Percentiles rank a stretch among this genome's conserved stretches.
phyloP scores from a whole-genome alignment of 2,113 vertebrate genomes.

The Callipepla californica region DNA sequence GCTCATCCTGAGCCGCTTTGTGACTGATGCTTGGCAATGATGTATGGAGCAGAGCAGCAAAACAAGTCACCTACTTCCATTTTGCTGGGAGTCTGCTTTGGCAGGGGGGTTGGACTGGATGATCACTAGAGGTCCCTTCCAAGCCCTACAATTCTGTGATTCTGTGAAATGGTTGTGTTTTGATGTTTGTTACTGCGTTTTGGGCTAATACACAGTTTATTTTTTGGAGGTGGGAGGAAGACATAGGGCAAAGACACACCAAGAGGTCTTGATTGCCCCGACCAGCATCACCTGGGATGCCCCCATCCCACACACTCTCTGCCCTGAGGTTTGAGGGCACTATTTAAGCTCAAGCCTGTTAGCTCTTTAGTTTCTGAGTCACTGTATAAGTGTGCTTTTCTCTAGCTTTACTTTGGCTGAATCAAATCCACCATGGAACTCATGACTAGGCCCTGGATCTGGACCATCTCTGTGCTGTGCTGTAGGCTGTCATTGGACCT shows the following conservation, averaged over 20 bases:
- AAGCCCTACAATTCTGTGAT: no score
- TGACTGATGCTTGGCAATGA: no score
- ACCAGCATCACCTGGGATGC: background rate
- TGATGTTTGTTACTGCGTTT: background rate
- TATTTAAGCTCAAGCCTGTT: background rate
- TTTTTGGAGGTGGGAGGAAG: background rate
- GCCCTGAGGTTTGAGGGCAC: rapidly evolving
- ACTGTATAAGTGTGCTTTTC: rapidly evolving
- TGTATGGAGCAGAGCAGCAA: no score
- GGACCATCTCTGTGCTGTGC: rapidly evolving
- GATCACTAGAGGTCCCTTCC: no score
- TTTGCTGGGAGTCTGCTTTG: no score
- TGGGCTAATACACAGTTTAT: background rate
- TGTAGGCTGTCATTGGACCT: background rate
- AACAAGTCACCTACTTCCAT: no score
- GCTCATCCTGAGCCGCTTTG: no score
- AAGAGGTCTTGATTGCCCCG: background rate
- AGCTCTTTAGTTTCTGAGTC: rapidly evolving
- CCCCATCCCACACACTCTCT: rapidly evolving
- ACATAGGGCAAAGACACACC: background rate
- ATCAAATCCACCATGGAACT: rapidly evolving
- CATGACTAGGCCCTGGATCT: background rate
- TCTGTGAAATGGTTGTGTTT: background rate
- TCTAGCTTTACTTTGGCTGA: background rate
- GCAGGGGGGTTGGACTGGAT: no score